Evolutionary conservation across 2,888 invertebrate species (phyloP), one percentile per base, ranked within the genome.

Genomic region (Ormyrus pomaceus): DNA sequence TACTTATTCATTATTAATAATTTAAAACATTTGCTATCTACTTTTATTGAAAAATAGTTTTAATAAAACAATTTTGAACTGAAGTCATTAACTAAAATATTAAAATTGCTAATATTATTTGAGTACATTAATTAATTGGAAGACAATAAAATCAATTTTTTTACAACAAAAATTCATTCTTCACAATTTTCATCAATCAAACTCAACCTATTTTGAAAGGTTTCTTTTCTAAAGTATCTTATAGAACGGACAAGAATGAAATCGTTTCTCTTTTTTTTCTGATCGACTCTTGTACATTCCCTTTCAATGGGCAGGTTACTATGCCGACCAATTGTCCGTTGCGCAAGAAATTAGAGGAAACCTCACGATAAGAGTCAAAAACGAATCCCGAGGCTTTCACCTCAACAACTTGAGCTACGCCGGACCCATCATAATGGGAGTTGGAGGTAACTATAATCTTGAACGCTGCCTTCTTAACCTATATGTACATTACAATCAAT

Each of bases 341-440:
- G 95, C 94, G 65, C 94, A 95, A 86, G 96, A 96, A 89, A 92
- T 96, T 73, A 93, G 95, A 73, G 96, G 95, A 48, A 96, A 96
- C 91, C 93, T 95, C 50, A 96, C 96, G 0, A 92, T 96, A 66
- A 93, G 94, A 51, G 95, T 96, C 46, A 96, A 96, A 91, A 96
- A 96, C 87, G 96, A 96, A 89, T 94, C 95, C 7, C 93, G 96
- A 59, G 96, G 96, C 13, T 96, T 96, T 89, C 96, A 97, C 88
- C 93, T 97, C 83, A 96, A 96, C 91, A 97, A 97, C 89, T 92
- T 98, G 73, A 96, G 97, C 0, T 99, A 98, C 90, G 96, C 97
- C n/a, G 99, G 99, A 0, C 99, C 99, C 2, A 96, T 98, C 83
- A 95, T 99, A 73, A 99, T 99, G 98, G 99, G 99, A 51, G 95